phyloP scores from a whole-genome alignment of 2,113 vertebrate species.

The Saiga tatarica region DNA sequence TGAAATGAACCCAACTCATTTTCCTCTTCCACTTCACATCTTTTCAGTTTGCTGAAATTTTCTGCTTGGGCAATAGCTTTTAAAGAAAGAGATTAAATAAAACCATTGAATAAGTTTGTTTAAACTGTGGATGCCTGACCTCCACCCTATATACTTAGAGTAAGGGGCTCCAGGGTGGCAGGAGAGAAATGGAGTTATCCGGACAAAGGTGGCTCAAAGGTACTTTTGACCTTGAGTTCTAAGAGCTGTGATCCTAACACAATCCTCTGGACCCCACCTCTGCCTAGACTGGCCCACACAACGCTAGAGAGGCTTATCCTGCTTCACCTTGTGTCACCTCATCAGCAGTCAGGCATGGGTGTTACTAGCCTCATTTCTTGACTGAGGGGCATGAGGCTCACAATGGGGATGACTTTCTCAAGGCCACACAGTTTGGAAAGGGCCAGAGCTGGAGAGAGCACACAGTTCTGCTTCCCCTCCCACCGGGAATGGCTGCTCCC shows the following conservation, averaged over 20 bases:
- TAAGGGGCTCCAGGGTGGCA: not conserved
- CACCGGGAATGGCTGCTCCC: not conserved
- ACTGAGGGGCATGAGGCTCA: not conserved
- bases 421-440: not conserved
- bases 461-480: not conserved
- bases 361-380: not conserved
- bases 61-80: not conserved
- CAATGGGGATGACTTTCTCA: not conserved
- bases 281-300: not conserved
- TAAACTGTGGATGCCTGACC: not conserved
- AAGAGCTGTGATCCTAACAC: not conserved
- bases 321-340: not conserved
- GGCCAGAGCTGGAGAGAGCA: not conserved
- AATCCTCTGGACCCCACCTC: not conserved
- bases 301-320: not conserved
- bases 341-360: accelerated
- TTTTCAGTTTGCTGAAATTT: not conserved
- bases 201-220: too few relatives aligned
- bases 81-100: not conserved
- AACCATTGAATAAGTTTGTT: not conserved
- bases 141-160: not conserved
- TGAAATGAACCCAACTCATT: too few relatives aligned
- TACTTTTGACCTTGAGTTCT: not conserved
- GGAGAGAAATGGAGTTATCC: not conserved
- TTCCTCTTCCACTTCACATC: not conserved